phyloP scores from a whole-genome alignment of 37 sponge, comb jelly and placozoan genomes.

The Geodia barretti region DNA sequence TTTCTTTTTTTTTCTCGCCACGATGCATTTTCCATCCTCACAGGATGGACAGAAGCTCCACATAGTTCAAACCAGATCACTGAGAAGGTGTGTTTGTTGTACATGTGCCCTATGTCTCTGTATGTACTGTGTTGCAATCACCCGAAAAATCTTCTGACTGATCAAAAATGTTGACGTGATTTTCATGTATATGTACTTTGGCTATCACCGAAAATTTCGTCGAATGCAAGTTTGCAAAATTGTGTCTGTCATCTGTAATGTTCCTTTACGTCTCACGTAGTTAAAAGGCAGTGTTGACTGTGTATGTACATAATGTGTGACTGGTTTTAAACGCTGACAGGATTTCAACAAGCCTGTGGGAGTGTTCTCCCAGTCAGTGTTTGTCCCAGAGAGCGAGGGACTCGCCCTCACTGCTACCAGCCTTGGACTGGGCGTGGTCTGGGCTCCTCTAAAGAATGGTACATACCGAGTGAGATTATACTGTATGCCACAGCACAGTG shows the following conservation, averaged over 20 bases:
- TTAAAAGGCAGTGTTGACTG: not conserved
- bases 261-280: too few species aligned
- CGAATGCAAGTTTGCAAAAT: too few species aligned
- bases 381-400: slow-evolving; percentile 55
- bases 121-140: not conserved
- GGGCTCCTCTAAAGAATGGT: slow-evolving; percentile 34
- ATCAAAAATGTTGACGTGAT: too few species aligned
- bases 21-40: not conserved
- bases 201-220: too few species aligned
- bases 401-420: slow-evolving; percentile 79
- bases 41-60: slow-evolving; percentile 18
- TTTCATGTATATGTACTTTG: too few species aligned
- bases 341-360: slow-evolving; percentile 92
- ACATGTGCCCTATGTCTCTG: not conserved
- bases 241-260: too few species aligned
- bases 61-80: slow-evolving; percentile 16
- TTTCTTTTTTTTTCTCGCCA: not conserved
- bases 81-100: slow-evolving; percentile 43
- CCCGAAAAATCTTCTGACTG: too few species aligned
- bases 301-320: not conserved
- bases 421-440: slow-evolving; percentile 90
- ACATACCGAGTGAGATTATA: too few species aligned
- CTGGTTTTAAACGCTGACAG: slow-evolving; percentile 22
- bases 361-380: slow-evolving; percentile 71
- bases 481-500: too few species aligned